Evolutionary conservation across 1,140 invertebrate genomes (phyloP).

Genomic region (Trichonephila clavipes): DNA sequence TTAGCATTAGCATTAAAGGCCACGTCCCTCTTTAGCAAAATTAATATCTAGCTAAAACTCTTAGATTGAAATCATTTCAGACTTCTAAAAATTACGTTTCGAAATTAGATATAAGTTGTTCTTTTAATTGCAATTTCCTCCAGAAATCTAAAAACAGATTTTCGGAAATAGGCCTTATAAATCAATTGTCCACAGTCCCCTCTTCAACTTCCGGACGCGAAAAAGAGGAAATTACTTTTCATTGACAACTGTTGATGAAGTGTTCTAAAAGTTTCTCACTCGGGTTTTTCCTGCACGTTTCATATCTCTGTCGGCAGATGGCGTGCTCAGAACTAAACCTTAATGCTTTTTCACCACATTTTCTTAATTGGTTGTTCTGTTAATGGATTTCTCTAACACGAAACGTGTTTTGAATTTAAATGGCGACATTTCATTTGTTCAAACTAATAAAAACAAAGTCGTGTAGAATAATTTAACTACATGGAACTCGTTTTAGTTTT

Average conservation of each 20-base stretch:
- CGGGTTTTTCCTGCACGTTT: neutral
- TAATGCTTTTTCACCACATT: conserved; percentile 52
- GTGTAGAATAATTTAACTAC: neutral
- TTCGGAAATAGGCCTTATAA: neutral
- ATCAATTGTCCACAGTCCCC: neutral
- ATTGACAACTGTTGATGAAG: conserved; percentile 59
- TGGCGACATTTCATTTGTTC: conserved; percentile 17
- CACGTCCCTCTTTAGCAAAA: no score
- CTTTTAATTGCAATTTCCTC: no score
- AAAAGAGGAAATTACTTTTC: conserved; percentile 52
- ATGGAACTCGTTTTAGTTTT: no score
- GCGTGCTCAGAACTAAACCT: conserved; percentile 17
- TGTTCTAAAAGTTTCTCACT: neutral
- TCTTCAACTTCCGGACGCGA: neutral
- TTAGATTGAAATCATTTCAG: no score
- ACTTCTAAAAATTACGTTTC: no score
- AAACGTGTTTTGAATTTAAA: conserved; percentile 38
- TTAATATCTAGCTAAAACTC: no score
- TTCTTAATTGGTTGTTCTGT: conserved; percentile 56
- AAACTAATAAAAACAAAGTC: neutral
- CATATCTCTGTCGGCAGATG: conserved; percentile 58
- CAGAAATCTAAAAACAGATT: no score
- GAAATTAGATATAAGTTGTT: no score
- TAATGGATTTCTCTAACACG: conserved; percentile 32
- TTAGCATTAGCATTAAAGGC: no score